Evolutionary conservation across 2,797 vertebrate genomes (phyloP).

Genomic region (Aythya fuligula): DNA sequence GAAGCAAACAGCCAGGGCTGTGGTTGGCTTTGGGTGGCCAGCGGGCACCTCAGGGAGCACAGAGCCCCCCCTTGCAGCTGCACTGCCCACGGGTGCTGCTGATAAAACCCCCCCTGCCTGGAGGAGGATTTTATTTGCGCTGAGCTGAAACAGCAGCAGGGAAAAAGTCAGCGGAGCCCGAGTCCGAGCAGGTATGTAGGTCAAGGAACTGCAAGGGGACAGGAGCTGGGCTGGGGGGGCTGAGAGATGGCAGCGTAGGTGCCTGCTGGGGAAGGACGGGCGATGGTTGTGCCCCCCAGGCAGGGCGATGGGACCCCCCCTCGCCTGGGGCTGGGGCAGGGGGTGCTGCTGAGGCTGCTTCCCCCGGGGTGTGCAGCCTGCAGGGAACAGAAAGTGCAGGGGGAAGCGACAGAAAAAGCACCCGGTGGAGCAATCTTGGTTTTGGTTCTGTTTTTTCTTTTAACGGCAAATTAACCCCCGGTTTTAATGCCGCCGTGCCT

Average conservation of each 20-base stretch:
- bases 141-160: neutral
- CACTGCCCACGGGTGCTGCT: accelerated
- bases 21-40: accelerated
- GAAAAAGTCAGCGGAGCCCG: neutral
- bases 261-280: conserved; percentile 33
- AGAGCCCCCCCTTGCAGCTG: neutral
- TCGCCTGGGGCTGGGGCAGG: accelerated
- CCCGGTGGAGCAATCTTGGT: neutral
- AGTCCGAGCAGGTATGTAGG: neutral
- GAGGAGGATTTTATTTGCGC: neutral
- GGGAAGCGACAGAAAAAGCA: conserved; percentile 43
- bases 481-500: conserved; percentile 35
- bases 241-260: conserved; percentile 10
- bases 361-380: neutral
- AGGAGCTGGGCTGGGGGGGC: neutral
- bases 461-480: conserved; percentile 44
- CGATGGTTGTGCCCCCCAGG: neutral
- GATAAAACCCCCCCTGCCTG: neutral
- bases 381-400: conserved; percentile 7
- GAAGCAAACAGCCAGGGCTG: neutral
- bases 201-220: neutral
- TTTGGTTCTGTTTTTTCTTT: neutral
- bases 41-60: neutral
- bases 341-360: neutral
- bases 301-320: accelerated